phyloP scores from a whole-genome alignment of 2,888 invertebrate species.

The Tiphia femorata region DNA sequence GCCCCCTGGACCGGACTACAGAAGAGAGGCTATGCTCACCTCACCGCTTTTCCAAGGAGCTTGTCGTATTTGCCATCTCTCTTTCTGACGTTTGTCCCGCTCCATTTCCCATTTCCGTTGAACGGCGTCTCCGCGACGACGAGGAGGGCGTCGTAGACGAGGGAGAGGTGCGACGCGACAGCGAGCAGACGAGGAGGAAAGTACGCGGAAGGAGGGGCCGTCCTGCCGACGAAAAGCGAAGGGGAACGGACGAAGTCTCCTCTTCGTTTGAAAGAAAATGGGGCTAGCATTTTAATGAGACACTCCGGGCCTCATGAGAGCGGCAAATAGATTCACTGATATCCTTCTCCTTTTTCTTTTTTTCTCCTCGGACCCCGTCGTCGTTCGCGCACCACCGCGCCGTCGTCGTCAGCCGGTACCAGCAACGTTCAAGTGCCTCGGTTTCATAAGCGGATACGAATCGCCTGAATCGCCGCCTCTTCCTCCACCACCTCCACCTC shows the following conservation, averaged over 20 bases:
- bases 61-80: conserved; percentile 66
- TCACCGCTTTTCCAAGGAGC: conserved; percentile 35
- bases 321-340: conserved; percentile 65
- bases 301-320: conserved; percentile 50
- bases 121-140: conserved; percentile 37
- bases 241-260: conserved; percentile 21
- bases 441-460: conserved; percentile 46
- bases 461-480: conserved; percentile 35
- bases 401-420: no score
- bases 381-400: no score
- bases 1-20: conserved; percentile 26
- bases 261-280: conserved; percentile 60
- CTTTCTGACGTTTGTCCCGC: conserved; percentile 55
- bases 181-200: conserved; percentile 6
- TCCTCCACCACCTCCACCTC: background rate
- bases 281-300: conserved; percentile 63
- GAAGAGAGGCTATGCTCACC: conserved; percentile 50
- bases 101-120: conserved; percentile 52
- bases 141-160: conserved; percentile 19
- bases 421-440: conserved; percentile 41
- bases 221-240: conserved; percentile 17
- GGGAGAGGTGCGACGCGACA: no score
- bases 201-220: conserved; percentile 6
- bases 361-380: conserved; percentile 25
- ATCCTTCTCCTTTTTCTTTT: conserved; percentile 48